A percentile compares a stretch with the other conserved stretches of the same genome.
phyloP scores from a whole-genome alignment of 2,888 invertebrate species.

The Ferrisia virgata region DNA sequence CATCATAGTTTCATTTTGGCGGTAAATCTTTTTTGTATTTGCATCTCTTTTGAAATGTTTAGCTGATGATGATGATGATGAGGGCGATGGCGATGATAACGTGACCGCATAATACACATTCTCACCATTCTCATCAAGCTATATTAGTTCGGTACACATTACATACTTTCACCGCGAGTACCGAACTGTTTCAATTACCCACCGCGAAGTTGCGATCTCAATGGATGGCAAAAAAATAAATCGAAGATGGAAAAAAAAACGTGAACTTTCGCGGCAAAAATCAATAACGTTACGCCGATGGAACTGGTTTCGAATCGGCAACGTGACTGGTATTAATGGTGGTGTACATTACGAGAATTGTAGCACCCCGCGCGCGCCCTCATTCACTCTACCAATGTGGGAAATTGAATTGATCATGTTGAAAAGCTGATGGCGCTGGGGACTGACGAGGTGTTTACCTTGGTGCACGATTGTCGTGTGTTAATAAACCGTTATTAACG shows the following conservation, averaged over 20 bases:
- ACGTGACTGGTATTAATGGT: slow-evolving; percentile 10
- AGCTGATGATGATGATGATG: no score
- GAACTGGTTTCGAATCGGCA: background rate
- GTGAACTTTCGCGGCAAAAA: slow-evolving; percentile 20
- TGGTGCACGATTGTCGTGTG: slow-evolving; percentile 22
- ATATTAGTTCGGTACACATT: no score
- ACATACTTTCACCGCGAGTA: background rate
- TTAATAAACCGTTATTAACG: background rate
- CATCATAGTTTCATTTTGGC: background rate
- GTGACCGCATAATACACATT: background rate
- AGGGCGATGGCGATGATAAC: no score
- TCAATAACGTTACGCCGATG: background rate
- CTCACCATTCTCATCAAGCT: background rate
- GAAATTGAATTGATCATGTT: background rate
- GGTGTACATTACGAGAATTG: background rate
- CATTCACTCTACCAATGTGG: background rate
- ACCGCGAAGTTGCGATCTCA: background rate
- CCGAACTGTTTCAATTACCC: no score
- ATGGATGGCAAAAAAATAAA: background rate
- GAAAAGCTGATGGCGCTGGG: background rate
- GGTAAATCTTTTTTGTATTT: background rate
- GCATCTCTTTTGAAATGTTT: background rate
- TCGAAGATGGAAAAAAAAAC: background rate
- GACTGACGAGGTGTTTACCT: slow-evolving; percentile 12
- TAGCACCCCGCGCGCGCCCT: background rate